Evolutionary conservation across 2,797 vertebrate species (phyloP), one percentile per base, ranked within the genome.

Genomic region (Eulemur albifrons): DNA sequence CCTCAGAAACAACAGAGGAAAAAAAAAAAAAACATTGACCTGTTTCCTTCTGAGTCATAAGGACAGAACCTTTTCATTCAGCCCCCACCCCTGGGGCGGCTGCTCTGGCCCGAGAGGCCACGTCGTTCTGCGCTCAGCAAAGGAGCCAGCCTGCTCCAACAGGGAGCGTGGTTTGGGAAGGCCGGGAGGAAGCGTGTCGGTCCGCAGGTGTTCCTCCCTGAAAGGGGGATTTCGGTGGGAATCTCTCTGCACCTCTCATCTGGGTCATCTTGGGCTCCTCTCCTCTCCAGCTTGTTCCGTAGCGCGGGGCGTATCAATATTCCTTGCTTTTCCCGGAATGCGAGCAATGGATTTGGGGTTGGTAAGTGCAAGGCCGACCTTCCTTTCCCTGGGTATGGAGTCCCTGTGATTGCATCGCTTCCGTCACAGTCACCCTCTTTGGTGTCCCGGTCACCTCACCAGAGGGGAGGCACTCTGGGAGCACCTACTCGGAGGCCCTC

Each of bases 321-420:
- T 98, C 97, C 96, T 97, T 97, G 96, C 92, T 97, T 95, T 98
- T 97, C 96, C 97, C 95, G 97, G 97, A 98, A 97, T 72, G 76
- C 72, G 76, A 98, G 94, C 69, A 81, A 82, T 95, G 98, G 97
- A 96, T 96, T 96, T 97, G 97, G 97, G 97, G 93, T 97, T 98
- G 97, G 97, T 98, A 96, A 97, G 97, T 97, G 96, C 93, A 97
- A 98, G 97, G 83, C 95, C n/a, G 73, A 80, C 96, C 96, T 90
- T 92, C 63, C 80, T 50, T 5, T 38, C 97, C 97, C 94, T 94
- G 93, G 97, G 96, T 88, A 97, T 93, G 96, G 96, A 97, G 94
- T 93, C 90, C 92, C 69, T 88, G 0, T 21, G 96, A 75, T 80
- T 97, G 88, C 32, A 30, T 89, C 94, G 90, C 93, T 50, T 77